These are phyloP conservation scores for Belonocnema kinseyi DNA, from an alignment of 1,140 invertebrate species.

Conservation along the genomic window DNA sequence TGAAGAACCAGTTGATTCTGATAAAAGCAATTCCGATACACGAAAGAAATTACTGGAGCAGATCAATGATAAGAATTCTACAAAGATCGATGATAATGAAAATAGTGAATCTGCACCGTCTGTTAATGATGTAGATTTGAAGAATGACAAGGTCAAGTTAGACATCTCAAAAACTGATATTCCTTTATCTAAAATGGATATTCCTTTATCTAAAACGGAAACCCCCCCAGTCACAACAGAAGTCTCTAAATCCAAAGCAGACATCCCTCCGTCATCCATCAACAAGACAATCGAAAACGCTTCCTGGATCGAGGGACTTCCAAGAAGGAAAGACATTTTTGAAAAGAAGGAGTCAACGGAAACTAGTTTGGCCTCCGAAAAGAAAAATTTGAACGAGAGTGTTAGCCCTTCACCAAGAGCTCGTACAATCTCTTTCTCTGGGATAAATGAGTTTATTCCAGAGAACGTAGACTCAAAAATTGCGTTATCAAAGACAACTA, in stretches of 20 bases:
- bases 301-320: not conserved
- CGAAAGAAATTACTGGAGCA: not conserved
- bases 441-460: slow-evolving; percentile 33
- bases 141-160: not conserved
- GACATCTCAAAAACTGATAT: not conserved
- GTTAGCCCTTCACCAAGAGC: slow-evolving; percentile 52
- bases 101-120: slow-evolving; percentile 1
- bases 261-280: not conserved
- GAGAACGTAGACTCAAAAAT: slow-evolving; percentile 31
- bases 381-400: slow-evolving; percentile 21
- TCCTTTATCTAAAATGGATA: not conserved
- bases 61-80: not conserved
- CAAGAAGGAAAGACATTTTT: not conserved
- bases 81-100: not conserved
- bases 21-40: slow-evolving; percentile 15
- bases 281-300: not conserved
- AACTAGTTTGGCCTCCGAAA: not conserved
- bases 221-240: not conserved
- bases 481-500: not conserved
- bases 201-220: slow-evolving; percentile 3
- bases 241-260: not conserved
- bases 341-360: slow-evolving; percentile 1
- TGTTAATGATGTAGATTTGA: slow-evolving; percentile 25
- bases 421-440: slow-evolving; percentile 59
- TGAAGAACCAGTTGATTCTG: not conserved